Percentiles rank a stretch among this genome's conserved stretches.
phyloP scores from a whole-genome alignment of 2,113 vertebrate species.

The Platysteira castanea region DNA sequence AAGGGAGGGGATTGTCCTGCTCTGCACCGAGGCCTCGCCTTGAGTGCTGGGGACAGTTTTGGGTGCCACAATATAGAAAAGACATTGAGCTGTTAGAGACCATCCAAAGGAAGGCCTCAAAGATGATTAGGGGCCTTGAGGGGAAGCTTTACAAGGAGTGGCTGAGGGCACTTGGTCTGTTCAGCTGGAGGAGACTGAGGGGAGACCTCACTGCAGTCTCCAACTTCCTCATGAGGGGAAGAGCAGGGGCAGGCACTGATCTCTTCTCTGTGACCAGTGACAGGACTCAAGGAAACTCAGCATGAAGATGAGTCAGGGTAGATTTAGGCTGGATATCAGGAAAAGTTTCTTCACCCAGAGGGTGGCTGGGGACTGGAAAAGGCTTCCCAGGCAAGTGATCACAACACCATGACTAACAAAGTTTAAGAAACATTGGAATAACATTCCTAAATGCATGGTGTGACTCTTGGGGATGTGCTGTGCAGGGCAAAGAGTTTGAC shows the following conservation, averaged over 20 bases:
- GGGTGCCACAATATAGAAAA: not conserved
- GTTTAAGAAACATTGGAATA: not conserved
- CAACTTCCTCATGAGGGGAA: fast-evolving
- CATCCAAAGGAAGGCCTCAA: fast-evolving
- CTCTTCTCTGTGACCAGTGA: not conserved
- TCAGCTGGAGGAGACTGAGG: not conserved
- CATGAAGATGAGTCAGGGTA: not conserved
- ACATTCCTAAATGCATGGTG: fast-evolving
- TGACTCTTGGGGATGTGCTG: not conserved
- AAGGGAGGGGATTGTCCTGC: not conserved
- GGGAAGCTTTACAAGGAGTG: fast-evolving
- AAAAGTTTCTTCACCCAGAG: not conserved
- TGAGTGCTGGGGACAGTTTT: fast-evolving
- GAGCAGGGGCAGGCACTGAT: not conserved
- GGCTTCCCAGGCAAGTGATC: not conserved
- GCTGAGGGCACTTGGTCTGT: not conserved
- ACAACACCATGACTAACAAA: not conserved
- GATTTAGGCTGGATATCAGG: not conserved
- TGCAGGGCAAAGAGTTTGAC: not conserved
- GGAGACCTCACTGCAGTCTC: not conserved
- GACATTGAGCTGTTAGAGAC: not conserved
- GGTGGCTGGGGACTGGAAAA: not conserved
- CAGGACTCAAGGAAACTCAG: not conserved
- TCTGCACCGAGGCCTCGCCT: not conserved
- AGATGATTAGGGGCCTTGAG: not conserved